Conservation (phyloP, 2,113 vertebrate species). For the Callaeas wilsoni region DNA sequence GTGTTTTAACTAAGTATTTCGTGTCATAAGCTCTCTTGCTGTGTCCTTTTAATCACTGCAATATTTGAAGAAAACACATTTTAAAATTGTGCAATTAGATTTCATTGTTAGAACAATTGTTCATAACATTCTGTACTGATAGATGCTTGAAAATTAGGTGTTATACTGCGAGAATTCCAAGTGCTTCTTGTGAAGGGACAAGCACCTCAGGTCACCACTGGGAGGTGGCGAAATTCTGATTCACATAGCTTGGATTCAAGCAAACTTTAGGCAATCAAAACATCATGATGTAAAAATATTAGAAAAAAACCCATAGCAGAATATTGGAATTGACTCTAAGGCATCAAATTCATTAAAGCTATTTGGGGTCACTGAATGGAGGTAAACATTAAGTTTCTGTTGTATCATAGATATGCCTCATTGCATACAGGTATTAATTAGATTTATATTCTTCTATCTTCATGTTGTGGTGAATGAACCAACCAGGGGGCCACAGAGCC, state of each 20-base stretch:
- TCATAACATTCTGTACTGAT: neutral
- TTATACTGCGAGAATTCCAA: neutral
- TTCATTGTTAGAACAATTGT: neutral
- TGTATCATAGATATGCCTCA: neutral
- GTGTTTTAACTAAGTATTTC: neutral
- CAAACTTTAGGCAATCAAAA: neutral
- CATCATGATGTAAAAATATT: neutral
- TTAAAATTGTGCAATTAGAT: neutral
- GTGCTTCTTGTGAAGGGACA: neutral
- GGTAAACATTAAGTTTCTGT: neutral
- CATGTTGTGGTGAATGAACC: no score
- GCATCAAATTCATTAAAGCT: neutral
- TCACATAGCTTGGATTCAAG: neutral
- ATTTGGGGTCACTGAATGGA: neutral
- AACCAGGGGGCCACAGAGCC: no score
- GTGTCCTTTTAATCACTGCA: neutral
- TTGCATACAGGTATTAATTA: neutral
- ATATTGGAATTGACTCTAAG: neutral
- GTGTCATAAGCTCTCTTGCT: neutral
- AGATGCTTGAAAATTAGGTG: neutral
- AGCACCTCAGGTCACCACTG: neutral
- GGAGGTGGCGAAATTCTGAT: neutral
- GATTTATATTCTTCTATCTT: neutral
- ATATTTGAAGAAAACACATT: neutral
- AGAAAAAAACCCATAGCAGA: neutral